phyloP scores from a whole-genome alignment of 2,888 invertebrate genomes.

The Nesidiocoris tenuis region DNA sequence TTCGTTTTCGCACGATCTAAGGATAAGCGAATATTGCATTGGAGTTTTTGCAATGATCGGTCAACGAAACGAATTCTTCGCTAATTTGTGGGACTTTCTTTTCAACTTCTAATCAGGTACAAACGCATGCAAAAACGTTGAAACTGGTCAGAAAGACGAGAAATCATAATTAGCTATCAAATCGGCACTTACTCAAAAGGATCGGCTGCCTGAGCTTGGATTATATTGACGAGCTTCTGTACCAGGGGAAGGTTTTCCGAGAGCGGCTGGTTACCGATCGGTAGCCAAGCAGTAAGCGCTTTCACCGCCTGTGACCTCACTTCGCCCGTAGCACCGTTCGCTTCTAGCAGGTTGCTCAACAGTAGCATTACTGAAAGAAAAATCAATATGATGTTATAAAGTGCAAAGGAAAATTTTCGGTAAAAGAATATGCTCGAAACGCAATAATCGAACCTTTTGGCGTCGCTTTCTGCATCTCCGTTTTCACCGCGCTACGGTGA shows the following conservation, averaged over 20 bases:
- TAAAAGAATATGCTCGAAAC: neutral
- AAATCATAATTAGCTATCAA: too few relatives aligned
- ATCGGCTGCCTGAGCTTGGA: conserved; percentile 46
- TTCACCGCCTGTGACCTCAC: conserved; percentile 57
- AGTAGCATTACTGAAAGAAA: conserved; percentile 53
- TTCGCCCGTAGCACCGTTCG: conserved; percentile 47
- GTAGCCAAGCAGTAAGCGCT: conserved; percentile 65
- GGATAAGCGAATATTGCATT: too few relatives aligned
- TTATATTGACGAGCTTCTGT: conserved; percentile 50
- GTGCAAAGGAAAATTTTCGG: too few relatives aligned
- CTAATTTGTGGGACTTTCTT: neutral
- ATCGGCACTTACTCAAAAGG: conserved; percentile 49
- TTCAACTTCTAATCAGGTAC: too few relatives aligned
- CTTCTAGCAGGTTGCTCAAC: conserved; percentile 52
- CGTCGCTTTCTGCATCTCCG: conserved; percentile 55
- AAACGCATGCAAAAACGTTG: too few relatives aligned
- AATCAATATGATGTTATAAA: too few relatives aligned
- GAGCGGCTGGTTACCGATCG: conserved; percentile 56
- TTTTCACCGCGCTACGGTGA: conserved; percentile 55
- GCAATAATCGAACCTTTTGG: too few relatives aligned
- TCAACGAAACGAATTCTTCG: neutral
- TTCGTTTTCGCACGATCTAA: conserved; percentile 57
- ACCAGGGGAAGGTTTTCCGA: conserved; percentile 51
- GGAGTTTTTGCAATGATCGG: neutral
- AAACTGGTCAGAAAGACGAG: too few relatives aligned